phyloP scores from a whole-genome alignment of 2,113 vertebrate species.

The Boleophthalmus pectinirostris region DNA sequence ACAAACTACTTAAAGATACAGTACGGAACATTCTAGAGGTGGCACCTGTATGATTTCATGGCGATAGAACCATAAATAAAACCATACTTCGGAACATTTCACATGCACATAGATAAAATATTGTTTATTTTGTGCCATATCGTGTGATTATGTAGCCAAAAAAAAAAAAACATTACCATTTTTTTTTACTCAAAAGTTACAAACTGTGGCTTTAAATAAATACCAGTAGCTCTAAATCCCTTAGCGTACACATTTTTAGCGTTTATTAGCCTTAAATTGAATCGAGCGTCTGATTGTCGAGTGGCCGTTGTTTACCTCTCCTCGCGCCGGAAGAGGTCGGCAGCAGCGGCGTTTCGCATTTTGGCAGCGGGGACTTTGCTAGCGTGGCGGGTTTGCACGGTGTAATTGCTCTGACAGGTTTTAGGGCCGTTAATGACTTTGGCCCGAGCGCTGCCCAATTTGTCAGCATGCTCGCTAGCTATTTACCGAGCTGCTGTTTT shows the following conservation, averaged over 20 bases:
- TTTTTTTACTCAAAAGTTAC: too few relatives aligned
- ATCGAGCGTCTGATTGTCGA: slow-evolving; percentile 26
- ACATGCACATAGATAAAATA: too few relatives aligned
- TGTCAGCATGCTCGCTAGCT: slow-evolving; percentile 74
- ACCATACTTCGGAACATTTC: too few relatives aligned
- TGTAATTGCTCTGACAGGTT: slow-evolving; percentile 78
- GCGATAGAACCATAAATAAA: too few relatives aligned
- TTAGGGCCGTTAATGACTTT: slow-evolving; percentile 79
- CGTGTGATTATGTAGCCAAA: too few relatives aligned
- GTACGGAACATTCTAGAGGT: too few relatives aligned
- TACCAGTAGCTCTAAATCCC: neutral
- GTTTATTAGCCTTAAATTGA: neutral
- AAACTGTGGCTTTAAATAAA: neutral
- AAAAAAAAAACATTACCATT: too few relatives aligned
- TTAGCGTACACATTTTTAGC: neutral
- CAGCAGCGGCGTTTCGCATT: slow-evolving; percentile 61
- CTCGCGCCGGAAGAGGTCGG: slow-evolving; percentile 41
- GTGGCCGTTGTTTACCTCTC: slow-evolving; percentile 40
- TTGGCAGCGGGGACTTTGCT: slow-evolving; percentile 58
- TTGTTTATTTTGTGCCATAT: too few relatives aligned
- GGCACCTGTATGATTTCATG: too few relatives aligned
- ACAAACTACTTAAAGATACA: too few relatives aligned
- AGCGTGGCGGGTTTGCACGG: slow-evolving; percentile 66
- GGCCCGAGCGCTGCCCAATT: slow-evolving; percentile 74
- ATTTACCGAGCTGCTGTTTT: slow-evolving; percentile 85